These are phyloP conservation scores for Drosophila albomicans DNA, from an alignment of 1,140 invertebrate genomes.

Conservation along the genomic window DNA sequence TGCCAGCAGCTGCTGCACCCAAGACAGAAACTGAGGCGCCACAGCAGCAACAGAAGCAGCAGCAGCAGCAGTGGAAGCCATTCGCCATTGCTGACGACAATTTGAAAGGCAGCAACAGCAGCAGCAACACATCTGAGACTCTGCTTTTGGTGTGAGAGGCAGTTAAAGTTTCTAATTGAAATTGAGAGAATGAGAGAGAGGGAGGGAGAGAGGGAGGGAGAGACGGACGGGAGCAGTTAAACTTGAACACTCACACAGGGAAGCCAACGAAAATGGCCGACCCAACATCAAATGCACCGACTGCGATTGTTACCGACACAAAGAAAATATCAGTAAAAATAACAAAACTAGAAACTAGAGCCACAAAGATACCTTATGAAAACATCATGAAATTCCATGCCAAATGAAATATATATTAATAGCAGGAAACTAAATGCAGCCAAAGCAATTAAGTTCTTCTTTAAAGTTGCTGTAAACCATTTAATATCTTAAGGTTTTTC, in stretches of 20 bases:
- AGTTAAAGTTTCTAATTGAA: conserved; percentile 81
- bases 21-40: neutral
- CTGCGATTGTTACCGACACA: neutral
- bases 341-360: neutral
- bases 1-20: conserved; percentile 21
- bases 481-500: neutral
- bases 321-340: neutral
- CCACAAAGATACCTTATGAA: neutral
- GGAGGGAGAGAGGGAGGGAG: conserved; percentile 43
- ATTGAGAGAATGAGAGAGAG: conserved; percentile 57
- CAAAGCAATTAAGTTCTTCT: no score
- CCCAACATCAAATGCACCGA: conserved; percentile 1
- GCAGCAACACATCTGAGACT: conserved; percentile 5
- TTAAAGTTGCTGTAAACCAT: no score
- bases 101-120: conserved; percentile 44
- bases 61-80: conserved; percentile 13
- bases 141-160: conserved; percentile 27
- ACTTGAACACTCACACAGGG: conserved; percentile 19
- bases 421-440: no score
- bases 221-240: conserved; percentile 40
- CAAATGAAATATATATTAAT: no score
- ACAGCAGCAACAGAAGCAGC: neutral
- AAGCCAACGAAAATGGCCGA: conserved; percentile 2
- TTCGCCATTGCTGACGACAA: conserved; percentile 38
- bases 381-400: no score